Base-by-base conservation (phyloP, 2,888 invertebrate species). In the Linyphia triangularis region DNA sequence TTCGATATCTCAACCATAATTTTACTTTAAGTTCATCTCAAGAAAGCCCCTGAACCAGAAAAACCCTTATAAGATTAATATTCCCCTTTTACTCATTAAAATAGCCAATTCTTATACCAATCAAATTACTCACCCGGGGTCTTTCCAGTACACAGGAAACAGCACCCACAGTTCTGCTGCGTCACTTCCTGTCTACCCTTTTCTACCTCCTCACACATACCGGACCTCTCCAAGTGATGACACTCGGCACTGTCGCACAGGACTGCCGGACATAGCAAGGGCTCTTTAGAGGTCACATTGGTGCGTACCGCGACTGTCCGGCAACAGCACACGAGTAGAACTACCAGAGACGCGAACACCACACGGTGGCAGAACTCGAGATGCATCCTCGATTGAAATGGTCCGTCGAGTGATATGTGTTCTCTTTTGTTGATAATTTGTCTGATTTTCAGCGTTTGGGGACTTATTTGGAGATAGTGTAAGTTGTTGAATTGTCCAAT, bases 161-260 rank as follows among this genome's bases (percentile, higher is more conserved):
- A 89, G 67, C 89, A 89, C 0, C 89, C 89, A 5, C 89, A 89
- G 59, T 84, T 89, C 19, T 84, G 75, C 5, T 24, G 19, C 0
- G 79, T 89, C n/a, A 89, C 6, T 43, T 84, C 73, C 7, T 67
- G 6, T 13, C 19, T 37, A 10, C 89, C 89, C 1, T 43, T 73
- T 1, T 19, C 24, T 0, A 84, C 78, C 28, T 73, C 89, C 2
- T 78, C 67, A 43, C 89, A 89, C 0, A 75, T 30, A 6, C 89
- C 79, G 3, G 89, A 89, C 2, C 89, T 30, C 4, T 84, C 73
- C 28, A 89, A 22, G 24, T 89, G 89, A 0, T 24, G 33, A 22
- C 89, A 89, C 40, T 89, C 75, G 10, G 63, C 78, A 24, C 73
- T 67, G 13, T 84, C 61, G 7, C 89, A 89, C 4, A 75, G 37